phyloP scores from a whole-genome alignment of 2,113 vertebrate genomes.

The Symphodus melops region DNA sequence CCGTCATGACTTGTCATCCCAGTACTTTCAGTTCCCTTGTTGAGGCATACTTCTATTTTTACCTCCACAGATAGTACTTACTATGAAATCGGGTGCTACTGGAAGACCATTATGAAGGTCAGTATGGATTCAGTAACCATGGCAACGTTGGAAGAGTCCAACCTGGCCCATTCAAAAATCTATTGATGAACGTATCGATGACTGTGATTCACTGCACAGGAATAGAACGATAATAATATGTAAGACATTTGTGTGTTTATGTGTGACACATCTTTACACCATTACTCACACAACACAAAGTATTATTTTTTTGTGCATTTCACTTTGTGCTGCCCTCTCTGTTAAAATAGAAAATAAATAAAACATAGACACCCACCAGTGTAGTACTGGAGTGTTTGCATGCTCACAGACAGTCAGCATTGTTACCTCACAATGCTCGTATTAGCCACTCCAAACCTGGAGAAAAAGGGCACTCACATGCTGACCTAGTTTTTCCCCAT shows the following conservation, averaged over 20 bases:
- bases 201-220: too few relatives aligned
- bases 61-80: not conserved
- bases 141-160: too few relatives aligned
- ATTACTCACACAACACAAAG: not conserved
- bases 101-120: too few relatives aligned
- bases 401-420: conserved; percentile 15
- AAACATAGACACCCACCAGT: conserved; percentile 10
- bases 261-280: too few relatives aligned
- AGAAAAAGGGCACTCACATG: conserved; percentile 28
- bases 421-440: conserved; percentile 27
- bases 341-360: not conserved
- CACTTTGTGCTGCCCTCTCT: not conserved
- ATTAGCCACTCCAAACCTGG: conserved; percentile 49
- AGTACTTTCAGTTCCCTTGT: not conserved
- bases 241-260: too few relatives aligned
- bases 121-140: too few relatives aligned
- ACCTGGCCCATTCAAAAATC: too few relatives aligned
- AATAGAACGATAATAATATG: too few relatives aligned
- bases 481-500: conserved; percentile 61
- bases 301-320: not conserved
- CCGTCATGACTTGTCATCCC: not conserved
- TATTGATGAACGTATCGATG: too few relatives aligned
- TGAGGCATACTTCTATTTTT: not conserved
- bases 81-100: too few relatives aligned
- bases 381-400: not conserved